Percentiles rank a stretch among this genome's conserved stretches.
Evolutionary conservation across 2,113 vertebrate species (phyloP).

Genomic region (Zosterops pallidus): DNA sequence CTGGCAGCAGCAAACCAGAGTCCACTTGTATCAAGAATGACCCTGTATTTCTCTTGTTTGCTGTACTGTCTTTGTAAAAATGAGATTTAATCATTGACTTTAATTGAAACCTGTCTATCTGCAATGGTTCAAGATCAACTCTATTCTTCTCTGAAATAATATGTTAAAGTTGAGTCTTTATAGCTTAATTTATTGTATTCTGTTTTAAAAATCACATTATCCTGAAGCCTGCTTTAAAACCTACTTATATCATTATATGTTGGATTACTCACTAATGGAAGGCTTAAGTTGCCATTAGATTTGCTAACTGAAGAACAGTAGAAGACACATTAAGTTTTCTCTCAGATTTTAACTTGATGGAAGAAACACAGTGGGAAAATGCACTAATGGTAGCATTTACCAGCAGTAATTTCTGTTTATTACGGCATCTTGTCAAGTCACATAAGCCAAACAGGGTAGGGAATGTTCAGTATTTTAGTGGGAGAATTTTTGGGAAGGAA

Average conservation of each 20-base stretch:
- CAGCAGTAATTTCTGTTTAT: slow-evolving; percentile 23
- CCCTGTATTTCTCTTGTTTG: not conserved
- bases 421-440: not conserved
- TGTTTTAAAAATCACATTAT: not conserved
- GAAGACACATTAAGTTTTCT: slow-evolving; percentile 15
- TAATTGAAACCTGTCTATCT: not conserved
- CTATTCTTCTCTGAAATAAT: not conserved
- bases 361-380: not conserved
- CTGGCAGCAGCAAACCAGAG: not conserved
- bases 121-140: not conserved
- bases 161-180: not conserved
- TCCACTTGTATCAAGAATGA: not conserved
- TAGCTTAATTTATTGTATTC: not conserved
- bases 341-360: not conserved
- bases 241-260: not conserved
- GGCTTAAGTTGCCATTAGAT: not conserved
- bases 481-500: not conserved
- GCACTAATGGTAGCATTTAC: not conserved
- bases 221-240: not conserved
- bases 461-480: not conserved
- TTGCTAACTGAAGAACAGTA: not conserved
- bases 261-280: not conserved
- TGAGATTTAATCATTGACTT: not conserved
- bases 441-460: not conserved
- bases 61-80: not conserved